A percentile compares a stretch with the other conserved stretches of the same genome.
Evolutionary conservation across 2,888 invertebrate genomes (phyloP).

Genomic region (Orgyia antiqua): DNA sequence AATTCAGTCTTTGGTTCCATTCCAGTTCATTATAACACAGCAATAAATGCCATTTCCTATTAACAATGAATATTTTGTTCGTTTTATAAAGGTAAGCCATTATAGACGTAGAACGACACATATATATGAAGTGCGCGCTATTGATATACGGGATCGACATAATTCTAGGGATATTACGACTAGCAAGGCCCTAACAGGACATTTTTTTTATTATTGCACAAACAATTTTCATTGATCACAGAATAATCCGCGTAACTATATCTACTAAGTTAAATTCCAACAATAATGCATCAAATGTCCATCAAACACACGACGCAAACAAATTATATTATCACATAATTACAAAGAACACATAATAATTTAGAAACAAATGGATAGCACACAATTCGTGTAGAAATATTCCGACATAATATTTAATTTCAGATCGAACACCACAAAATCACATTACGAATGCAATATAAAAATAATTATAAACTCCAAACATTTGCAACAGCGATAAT

Average conservation of each 20-base stretch:
- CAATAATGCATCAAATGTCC: conserved; percentile 25
- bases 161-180: too few relatives aligned
- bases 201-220: conserved; percentile 57
- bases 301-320: too few relatives aligned
- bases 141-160: too few relatives aligned
- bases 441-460: too few relatives aligned
- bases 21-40: conserved; percentile 47
- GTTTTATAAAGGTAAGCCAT: conserved; percentile 25
- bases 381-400: too few relatives aligned
- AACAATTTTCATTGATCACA: conserved; percentile 59
- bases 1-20: conserved; percentile 70
- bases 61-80: conserved; percentile 44
- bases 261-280: conserved; percentile 37
- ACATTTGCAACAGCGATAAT: too few relatives aligned
- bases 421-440: too few relatives aligned
- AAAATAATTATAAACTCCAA: too few relatives aligned
- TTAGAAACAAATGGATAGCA: background rate
- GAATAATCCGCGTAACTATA: conserved; percentile 54
- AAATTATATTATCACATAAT: too few relatives aligned
- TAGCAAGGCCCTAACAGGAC: conserved; percentile 43
- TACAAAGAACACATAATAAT: conserved; percentile 1
- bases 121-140: conserved; percentile 35
- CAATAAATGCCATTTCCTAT: conserved; percentile 48
- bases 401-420: too few relatives aligned
- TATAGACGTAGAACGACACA: conserved; percentile 36